Conservation (phyloP, 2,113 vertebrate genomes). For the Tylochromis polylepis region DNA sequence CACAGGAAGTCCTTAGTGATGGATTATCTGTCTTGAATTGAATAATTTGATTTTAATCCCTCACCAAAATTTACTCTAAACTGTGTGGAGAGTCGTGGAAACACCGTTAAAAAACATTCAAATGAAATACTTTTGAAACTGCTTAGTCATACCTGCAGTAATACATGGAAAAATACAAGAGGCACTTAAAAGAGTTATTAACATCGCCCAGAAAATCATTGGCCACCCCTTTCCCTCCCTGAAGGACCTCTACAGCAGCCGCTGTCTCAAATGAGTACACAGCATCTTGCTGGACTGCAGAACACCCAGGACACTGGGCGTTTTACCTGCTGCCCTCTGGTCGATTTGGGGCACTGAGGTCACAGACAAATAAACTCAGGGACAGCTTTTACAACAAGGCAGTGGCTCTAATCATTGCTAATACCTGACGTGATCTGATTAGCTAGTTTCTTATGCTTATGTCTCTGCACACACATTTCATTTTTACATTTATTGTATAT, state of each 20-base stretch:
- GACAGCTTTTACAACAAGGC: not conserved
- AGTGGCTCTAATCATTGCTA: not conserved
- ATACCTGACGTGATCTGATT: not conserved
- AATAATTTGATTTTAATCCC: not conserved
- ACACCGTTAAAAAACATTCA: not conserved
- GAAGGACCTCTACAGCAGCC: not conserved
- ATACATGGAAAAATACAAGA: not conserved
- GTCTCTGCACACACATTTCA: not conserved
- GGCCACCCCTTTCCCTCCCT: not conserved
- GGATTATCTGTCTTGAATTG: not conserved
- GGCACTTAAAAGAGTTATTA: not conserved
- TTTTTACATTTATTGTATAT: not conserved
- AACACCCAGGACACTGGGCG: fast-evolving
- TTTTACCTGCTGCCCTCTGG: not conserved
- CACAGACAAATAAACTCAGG: not conserved
- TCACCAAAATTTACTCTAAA: not conserved
- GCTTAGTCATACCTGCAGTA: not conserved
- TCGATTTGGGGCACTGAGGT: not conserved
- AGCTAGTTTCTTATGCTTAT: fast-evolving
- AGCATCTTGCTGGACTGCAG: not conserved
- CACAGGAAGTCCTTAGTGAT: not conserved
- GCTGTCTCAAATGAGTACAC: not conserved
- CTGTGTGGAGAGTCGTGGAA: not conserved
- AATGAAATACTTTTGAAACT: not conserved
- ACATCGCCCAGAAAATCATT: not conserved